Conservation (phyloP, 2,113 vertebrate genomes). For the Corythornis vintsioides region DNA sequence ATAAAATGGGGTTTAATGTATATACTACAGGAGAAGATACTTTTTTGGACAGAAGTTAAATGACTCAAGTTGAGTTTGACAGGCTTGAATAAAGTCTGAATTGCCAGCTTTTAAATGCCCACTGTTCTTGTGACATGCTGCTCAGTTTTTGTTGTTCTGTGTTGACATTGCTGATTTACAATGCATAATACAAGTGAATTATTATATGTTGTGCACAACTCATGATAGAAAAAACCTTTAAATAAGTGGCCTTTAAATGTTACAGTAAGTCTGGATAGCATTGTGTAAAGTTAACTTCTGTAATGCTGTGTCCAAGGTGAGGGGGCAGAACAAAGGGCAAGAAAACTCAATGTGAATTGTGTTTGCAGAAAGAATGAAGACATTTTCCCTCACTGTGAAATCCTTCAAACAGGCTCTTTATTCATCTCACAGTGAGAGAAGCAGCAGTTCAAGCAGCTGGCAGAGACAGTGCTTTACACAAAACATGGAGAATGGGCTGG, state of each 20-base stretch:
- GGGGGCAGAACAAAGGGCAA: background rate
- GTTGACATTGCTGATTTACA: background rate
- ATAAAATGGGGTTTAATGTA: background rate
- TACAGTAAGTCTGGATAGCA: background rate
- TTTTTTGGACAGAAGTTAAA: constrained; percentile 22
- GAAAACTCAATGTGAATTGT: background rate
- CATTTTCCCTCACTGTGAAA: background rate
- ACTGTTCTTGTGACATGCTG: background rate
- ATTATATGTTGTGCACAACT: background rate
- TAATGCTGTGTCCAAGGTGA: background rate
- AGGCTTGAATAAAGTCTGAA: background rate
- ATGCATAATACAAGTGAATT: background rate
- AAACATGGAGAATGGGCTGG: background rate
- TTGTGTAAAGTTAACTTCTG: background rate
- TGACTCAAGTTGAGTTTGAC: background rate
- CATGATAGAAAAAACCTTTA: background rate
- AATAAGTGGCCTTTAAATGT: background rate
- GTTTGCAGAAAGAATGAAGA: background rate
- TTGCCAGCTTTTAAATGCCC: background rate
- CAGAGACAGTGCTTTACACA: background rate
- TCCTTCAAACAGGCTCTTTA: background rate
- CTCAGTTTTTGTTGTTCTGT: background rate
- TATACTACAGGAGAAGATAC: background rate
- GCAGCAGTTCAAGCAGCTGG: background rate
- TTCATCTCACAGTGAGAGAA: background rate